phyloP scores from a whole-genome alignment of 1,140 invertebrate species.

The Dreissena polymorpha region DNA sequence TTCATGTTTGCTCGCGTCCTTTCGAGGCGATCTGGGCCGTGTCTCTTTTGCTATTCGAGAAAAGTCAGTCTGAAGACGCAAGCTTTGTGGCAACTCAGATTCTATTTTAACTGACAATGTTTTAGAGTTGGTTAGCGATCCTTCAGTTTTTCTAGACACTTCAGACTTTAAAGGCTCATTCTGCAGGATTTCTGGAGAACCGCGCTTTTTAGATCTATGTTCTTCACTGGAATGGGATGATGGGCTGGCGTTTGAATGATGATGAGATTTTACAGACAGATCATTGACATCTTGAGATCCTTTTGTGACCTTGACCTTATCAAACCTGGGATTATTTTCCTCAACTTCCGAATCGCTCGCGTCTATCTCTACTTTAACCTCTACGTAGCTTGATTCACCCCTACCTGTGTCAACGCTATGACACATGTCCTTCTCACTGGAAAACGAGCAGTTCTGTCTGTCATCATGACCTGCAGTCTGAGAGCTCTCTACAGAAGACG shows the following conservation, averaged over 20 bases:
- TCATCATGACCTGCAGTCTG: slow-evolving; percentile 22
- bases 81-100: slow-evolving; percentile 32
- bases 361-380: slow-evolving; percentile 8
- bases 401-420: not conserved
- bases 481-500: slow-evolving; percentile 52
- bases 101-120: slow-evolving; percentile 23
- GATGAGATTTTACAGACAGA: not conserved
- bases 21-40: slow-evolving; percentile 10
- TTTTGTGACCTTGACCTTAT: not conserved
- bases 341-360: not conserved
- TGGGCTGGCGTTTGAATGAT: not conserved
- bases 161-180: not conserved
- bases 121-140: slow-evolving; percentile 1
- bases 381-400: not conserved
- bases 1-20: not conserved
- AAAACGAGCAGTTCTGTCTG: slow-evolving; percentile 6
- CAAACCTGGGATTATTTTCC: not conserved
- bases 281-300: not conserved
- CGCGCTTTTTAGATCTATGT: not conserved
- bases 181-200: not conserved
- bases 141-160: slow-evolving; percentile 1
- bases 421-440: slow-evolving; percentile 13
- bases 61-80: too few species aligned
- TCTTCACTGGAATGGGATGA: not conserved
- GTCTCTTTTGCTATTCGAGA: not conserved